These are phyloP conservation scores for Julus scandinavius DNA, from an alignment of 2,888 invertebrate species.

Conservation along the genomic window DNA sequence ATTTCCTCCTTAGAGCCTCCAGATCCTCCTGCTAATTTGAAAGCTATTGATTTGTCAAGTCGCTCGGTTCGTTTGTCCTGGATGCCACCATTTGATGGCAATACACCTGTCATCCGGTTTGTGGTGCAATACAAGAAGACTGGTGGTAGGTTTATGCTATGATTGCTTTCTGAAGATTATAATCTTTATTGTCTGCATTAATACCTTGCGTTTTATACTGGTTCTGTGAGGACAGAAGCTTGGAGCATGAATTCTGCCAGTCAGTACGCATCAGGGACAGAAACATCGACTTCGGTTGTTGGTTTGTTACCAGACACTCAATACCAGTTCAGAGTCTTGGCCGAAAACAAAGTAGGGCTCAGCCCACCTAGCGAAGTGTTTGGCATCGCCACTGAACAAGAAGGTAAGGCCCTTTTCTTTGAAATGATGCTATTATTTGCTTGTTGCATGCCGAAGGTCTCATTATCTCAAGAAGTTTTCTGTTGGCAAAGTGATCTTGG, in stretches of 20 bases:
- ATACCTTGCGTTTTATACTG: constrained; percentile 55
- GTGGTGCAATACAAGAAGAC: constrained; percentile 88
- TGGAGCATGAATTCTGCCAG: constrained; percentile 52
- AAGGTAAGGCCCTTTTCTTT: constrained; percentile 69
- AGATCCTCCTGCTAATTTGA: constrained; percentile 75
- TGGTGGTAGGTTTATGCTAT: constrained; percentile 63
- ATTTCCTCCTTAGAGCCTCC: constrained; percentile 74
- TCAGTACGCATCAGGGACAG: constrained; percentile 49
- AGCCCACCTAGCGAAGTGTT: constrained; percentile 74
- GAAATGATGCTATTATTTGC: too few relatives aligned
- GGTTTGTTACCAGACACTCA: constrained; percentile 90
- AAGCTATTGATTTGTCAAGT: constrained; percentile 53
- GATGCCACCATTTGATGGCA: constrained; percentile 92
- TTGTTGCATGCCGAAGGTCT: too few relatives aligned
- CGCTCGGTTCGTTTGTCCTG: constrained; percentile 89
- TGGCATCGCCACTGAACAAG: constrained; percentile 94
- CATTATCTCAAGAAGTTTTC: too few relatives aligned
- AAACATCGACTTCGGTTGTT: constrained; percentile 61
- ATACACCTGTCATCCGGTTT: constrained; percentile 88
- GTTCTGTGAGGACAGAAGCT: constrained; percentile 33
- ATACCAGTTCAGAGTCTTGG: constrained; percentile 90
- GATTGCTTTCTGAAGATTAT: not conserved
- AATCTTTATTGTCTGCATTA: too few relatives aligned
- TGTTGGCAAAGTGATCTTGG: too few relatives aligned
- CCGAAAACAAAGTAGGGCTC: constrained; percentile 78